These are phyloP conservation scores for Butastur rufipennis DNA, from an alignment of 2,113 vertebrate species.

Conservation along the genomic window DNA sequence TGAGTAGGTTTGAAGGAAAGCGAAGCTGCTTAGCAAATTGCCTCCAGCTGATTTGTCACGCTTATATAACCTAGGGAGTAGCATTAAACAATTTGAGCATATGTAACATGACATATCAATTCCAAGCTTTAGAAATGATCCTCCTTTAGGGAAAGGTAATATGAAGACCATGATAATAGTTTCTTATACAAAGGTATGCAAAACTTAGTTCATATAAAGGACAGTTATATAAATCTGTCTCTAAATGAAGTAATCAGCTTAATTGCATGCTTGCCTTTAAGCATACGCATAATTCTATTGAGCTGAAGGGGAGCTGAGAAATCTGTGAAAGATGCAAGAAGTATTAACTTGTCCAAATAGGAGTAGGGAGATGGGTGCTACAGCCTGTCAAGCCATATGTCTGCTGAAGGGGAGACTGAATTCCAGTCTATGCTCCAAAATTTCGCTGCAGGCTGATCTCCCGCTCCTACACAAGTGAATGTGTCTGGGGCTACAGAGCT, in stretches of 20 bases:
- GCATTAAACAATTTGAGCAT: neutral
- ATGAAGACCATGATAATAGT: neutral
- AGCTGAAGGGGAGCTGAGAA: neutral
- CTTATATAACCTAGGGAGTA: neutral
- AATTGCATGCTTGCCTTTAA: neutral
- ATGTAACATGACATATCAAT: neutral
- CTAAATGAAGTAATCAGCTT: neutral
- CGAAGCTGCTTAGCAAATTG: neutral
- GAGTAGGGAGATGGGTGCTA: neutral
- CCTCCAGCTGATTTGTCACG: neutral
- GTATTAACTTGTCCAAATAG: neutral
- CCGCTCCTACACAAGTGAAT: neutral
- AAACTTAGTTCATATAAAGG: neutral
- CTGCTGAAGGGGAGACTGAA: neutral
- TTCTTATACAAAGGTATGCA: neutral
- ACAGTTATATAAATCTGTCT: neutral
- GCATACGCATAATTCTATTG: neutral
- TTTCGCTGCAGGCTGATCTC: neutral
- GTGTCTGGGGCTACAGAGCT: neutral
- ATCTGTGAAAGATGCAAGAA: neutral
- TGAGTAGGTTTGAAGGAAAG: neutral
- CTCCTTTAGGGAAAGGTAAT: neutral
- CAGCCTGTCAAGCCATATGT: neutral
- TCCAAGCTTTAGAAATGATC: neutral
- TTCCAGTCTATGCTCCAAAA: neutral